Evolutionary conservation across 2,888 invertebrate genomes (phyloP), one percentile per base, ranked within the genome.

Genomic region (Clunio marinus): DNA sequence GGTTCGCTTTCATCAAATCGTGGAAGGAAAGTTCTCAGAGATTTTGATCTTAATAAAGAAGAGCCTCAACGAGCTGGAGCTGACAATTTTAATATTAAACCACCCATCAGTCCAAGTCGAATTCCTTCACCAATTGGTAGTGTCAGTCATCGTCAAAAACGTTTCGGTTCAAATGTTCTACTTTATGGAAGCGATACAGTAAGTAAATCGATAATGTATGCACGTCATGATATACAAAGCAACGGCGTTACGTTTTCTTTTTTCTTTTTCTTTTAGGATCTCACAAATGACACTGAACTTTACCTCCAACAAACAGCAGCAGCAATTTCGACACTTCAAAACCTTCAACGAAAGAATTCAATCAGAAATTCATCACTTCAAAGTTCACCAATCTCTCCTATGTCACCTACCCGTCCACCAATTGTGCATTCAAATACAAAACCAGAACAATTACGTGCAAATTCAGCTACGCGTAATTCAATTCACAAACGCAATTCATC

Each of bases 111-210:
- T 45, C 84, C 87, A 15, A 84, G 87, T 1, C 89, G 89, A 77
- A 90, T 91, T 75, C 91, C 91, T 2, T 90, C 90, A 66, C 91
- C 91, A 2, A 75, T 86, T 15, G 80, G 85, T 28, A 81, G 84
- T 67, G 74, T 76, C 66, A 75, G 79, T 66, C 74, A 80, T 77
- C 45, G 63, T 1, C 63, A 63, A 27, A 63, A 63, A 35, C 22
- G 63, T 24, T 73, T 77, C 78, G 73, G 79, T 74, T 74, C 83
- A 77, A 71, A 66, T 66, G 74, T 78, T 15, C 75, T 76, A 51
- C 60, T 77, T 22, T 76, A 76, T 32, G 73, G 69, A 51, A 70
- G 70, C 57, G 70, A 57, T 22, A 65, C 70, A 62, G 70, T 70
- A 59, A 59, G 59, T 69, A 25, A 28, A 22, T 25, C 13, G 24